Conservation (phyloP, 2,113 vertebrate genomes). For the Apeltes quadracus region DNA sequence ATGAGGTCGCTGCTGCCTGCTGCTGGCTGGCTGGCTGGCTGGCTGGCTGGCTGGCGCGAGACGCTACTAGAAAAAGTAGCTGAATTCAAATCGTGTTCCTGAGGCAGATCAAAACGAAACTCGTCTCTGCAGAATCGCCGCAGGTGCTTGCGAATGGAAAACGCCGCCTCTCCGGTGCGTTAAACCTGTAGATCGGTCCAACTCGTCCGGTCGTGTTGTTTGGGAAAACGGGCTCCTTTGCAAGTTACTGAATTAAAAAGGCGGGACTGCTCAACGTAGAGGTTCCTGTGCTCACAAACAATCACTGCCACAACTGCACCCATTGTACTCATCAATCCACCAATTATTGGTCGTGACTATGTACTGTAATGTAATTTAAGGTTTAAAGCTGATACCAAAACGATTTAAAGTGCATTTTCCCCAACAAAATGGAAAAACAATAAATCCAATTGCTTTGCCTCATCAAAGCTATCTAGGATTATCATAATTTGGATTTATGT, state of each 20-base stretch:
- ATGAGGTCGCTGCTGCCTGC: conserved; percentile 34
- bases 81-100: conserved; percentile 41
- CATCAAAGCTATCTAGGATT: neutral
- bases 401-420: too few species aligned
- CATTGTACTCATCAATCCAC: neutral
- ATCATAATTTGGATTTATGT: neutral
- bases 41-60: conserved; percentile 5
- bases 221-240: neutral
- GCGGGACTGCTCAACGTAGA: neutral
- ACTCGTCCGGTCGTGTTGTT: neutral
- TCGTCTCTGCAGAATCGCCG: conserved; percentile 29
- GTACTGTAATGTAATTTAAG: neutral
- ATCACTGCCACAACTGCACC: neutral
- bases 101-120: conserved; percentile 37
- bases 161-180: neutral
- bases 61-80: conserved; percentile 53
- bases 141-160: conserved; percentile 12
- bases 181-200: conserved; percentile 16
- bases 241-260: neutral
- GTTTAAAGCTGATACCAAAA: neutral
- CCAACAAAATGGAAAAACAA: neutral
- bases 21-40: conserved; percentile 48
- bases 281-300: neutral
- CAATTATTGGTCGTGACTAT: neutral
- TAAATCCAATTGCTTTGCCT: neutral